phyloP scores from a whole-genome alignment of 2,797 vertebrate species.

The Microcaecilia unicolor region DNA sequence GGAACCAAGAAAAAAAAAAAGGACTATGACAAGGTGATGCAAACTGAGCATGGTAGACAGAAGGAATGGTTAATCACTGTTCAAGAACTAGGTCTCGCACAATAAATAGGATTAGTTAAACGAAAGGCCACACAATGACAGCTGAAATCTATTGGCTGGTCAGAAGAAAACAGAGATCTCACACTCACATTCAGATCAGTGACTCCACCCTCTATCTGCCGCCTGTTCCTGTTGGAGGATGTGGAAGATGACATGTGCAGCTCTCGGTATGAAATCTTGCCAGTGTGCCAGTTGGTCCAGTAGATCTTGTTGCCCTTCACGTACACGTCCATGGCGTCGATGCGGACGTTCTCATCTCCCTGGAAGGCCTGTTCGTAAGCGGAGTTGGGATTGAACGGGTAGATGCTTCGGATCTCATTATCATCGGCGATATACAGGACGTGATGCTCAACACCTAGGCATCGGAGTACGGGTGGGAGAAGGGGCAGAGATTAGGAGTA shows the following conservation, averaged over 20 bases:
- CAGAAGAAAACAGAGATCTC: background rate
- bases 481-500: too few relatives aligned
- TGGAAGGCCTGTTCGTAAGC: constrained; percentile 88
- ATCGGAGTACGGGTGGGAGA: background rate
- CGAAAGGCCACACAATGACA: too few relatives aligned
- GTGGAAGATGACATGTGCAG: constrained; percentile 66
- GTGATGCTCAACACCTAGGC: constrained; percentile 27
- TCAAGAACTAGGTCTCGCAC: too few relatives aligned
- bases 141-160: too few relatives aligned
- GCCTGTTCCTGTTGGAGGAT: constrained; percentile 75
- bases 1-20: too few relatives aligned
- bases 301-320: constrained; percentile 86
- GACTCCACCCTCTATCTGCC: constrained; percentile 72
- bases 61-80: too few relatives aligned
- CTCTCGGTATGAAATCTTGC: constrained; percentile 80
- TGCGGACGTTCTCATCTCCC: constrained; percentile 84
- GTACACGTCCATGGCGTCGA: constrained; percentile 90
- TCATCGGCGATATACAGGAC: constrained; percentile 89
- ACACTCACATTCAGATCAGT: constrained; percentile 76
- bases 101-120: too few relatives aligned
- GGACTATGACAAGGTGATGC: too few relatives aligned
- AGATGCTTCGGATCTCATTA: constrained; percentile 91
- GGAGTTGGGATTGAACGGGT: constrained; percentile 79
- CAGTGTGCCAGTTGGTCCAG: constrained; percentile 98
- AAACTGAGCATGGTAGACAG: too few relatives aligned